Evolutionary conservation across 2,113 vertebrate species (phyloP), one percentile per base, ranked within the genome.

Genomic region (Microcebus griseorufus): DNA sequence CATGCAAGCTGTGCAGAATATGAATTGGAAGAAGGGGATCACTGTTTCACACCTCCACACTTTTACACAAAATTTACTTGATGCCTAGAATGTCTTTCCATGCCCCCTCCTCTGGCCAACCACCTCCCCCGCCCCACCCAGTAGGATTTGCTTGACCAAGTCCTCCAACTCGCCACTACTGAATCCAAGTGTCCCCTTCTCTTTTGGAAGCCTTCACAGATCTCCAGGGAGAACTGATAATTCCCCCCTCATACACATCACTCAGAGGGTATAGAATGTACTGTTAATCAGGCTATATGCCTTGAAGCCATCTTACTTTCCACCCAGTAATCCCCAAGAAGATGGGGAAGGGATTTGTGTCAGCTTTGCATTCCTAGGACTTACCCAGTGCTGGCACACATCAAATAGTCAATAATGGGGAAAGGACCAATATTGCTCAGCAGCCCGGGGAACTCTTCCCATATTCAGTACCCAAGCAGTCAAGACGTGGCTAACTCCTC

Each of bases 61-160:
- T 73, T 85, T 32, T 55, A 2, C 20, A 37, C 9, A 75, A 75
- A 65, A 22, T 87, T 60, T 87, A 81, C 27, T 55, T 42, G 80
- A 55, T 69, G 32, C 65, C 84, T 92, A 65, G 34, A 95, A 73
- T 20, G 25, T 42, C 93, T 80, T 80, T 92, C 88, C 62, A 92
- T 16, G 34, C 5, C 20, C 39, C 32, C 20, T 78, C 45, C 29
- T 88, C 83, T 96, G 1, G 55, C 81, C 58, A 96, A 29, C 37
- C 8, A 34, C 9, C 45, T 75, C 25, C 16, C 14, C 45, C 13
- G 42, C 42, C 42, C 17, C 39, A 73, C 60, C 51, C n/a, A 75
- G 92, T 10, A 75, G 34, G 17, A 82, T 14, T 7, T 73, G 14
- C 39, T 48, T 79, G 29, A 12, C 62, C 27, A 88, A 39, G 42